Base-by-base conservation (phyloP, 2,113 vertebrate species). In the Syngnathus typhle region DNA sequence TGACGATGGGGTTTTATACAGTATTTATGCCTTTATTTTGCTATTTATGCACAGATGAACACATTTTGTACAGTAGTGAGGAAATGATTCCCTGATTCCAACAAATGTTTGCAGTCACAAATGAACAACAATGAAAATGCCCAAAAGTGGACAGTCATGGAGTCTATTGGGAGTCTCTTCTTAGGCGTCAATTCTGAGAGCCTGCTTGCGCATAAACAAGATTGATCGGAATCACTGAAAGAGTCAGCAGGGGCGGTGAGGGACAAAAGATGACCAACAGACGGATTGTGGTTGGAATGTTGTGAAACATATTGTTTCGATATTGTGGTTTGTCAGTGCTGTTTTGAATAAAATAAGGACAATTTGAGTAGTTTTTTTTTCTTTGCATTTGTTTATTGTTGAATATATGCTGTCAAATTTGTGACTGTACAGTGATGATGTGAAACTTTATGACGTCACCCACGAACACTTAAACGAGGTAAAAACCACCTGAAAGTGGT, bases 11-110 rank as follows among this genome's bases (percentile, higher is more conserved):
- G 56, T 44, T 61, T 69, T 15, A 37, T 37, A 37, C 27, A 37
- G 38, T 76, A 23, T 37, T 71, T 56, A 18, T 65, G 27, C 68
- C 21, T 65, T 70, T 59, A 67, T 62, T 64, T 41, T 74, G 23
- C 60, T 60, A 63, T 56, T 66, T 9, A 65, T 62, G 36, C 32
- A n/a, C 9, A 75, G 4, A 61, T 65, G 23, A 19, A n/a, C 9
- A 77, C 2, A 49, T 71, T 41, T 75, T 62, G 63, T 60, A 62
- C 37, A 44, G n/a, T 4, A 63, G 19, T 37, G 19, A 64, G 10
- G 9, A 3, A 4, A 59, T 15, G 15, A 37, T 18, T 16, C 15
- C 3, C 55, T 55, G 11, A 27, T 55, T 55, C 11, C 10, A 21
- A 11, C 27, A 32, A 36, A 58, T 2, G 27, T 32, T 58, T n/a